Evolutionary conservation across 2,888 invertebrate species (phyloP).

Genomic region (Cataglyphis altisquamis): DNA sequence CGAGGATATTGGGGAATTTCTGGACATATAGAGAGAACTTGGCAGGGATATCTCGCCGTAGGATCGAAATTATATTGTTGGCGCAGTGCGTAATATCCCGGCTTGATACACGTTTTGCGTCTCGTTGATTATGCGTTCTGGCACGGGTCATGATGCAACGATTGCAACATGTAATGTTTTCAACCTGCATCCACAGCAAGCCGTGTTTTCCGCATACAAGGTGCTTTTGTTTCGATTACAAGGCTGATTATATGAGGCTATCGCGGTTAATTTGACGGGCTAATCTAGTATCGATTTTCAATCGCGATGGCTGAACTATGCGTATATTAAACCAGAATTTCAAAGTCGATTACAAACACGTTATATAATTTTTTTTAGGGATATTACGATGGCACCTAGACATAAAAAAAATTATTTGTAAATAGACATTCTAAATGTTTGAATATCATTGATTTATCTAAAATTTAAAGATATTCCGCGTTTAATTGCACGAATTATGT

Average conservation of each 20-base stretch:
- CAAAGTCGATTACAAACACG: not conserved
- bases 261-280: slow-evolving; percentile 45
- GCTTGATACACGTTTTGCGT: not conserved
- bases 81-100: slow-evolving; percentile 9
- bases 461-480: not conserved
- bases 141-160: slow-evolving; percentile 20
- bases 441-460: not conserved
- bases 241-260: slow-evolving; percentile 23
- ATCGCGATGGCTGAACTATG: slow-evolving; percentile 36
- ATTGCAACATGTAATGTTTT: slow-evolving; percentile 47
- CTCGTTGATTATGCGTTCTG: slow-evolving; percentile 15
- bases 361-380: not conserved
- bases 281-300: slow-evolving; percentile 49
- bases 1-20: slow-evolving; percentile 65
- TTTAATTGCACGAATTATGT: not conserved
- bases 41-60: slow-evolving; percentile 49
- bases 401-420: not conserved
- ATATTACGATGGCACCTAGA: not conserved
- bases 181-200: not conserved
- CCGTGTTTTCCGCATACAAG: slow-evolving; percentile 30
- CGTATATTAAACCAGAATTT: slow-evolving; percentile 14
- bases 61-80: slow-evolving; percentile 1
- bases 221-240: slow-evolving; percentile 31
- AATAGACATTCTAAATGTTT: not conserved
- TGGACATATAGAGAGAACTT: slow-evolving; percentile 56